These are phyloP conservation scores for Argyrosomus regius DNA, from an alignment of 2,797 vertebrate genomes.

Conservation along the genomic window DNA sequence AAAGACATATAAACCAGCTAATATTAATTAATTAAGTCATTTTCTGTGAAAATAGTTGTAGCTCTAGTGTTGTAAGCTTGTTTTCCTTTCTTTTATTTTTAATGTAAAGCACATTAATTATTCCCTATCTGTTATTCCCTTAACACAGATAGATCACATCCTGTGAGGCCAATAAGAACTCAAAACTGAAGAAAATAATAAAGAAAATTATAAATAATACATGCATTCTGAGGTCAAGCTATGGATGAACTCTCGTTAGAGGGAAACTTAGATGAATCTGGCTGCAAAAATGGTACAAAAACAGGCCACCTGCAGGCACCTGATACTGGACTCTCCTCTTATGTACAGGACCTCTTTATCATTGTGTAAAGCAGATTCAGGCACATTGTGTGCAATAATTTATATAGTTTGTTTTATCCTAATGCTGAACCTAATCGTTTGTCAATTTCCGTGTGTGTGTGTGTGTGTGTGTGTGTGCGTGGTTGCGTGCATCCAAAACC, in stretches of 20 bases:
- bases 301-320: background rate
- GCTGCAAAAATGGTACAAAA: background rate
- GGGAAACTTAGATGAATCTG: background rate
- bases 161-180: background rate
- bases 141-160: background rate
- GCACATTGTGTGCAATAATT: background rate
- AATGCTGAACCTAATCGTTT: background rate
- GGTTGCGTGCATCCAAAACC: constrained; percentile 31
- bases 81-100: background rate
- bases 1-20: background rate
- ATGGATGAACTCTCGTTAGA: background rate
- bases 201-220: no score
- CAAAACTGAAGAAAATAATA: background rate
- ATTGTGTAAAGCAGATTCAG: background rate
- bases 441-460: background rate
- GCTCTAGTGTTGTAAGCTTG: background rate
- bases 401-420: constrained; percentile 4
- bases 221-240: background rate
- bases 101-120: no score
- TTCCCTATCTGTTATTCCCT: no score
- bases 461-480: background rate
- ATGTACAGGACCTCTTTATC: background rate
- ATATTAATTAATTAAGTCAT: background rate
- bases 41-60: no score
- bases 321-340: background rate